Evolutionary conservation across 1,140 invertebrate genomes (phyloP), one percentile per base, ranked within the genome.

Genomic region (Calephelis virginiensis): DNA sequence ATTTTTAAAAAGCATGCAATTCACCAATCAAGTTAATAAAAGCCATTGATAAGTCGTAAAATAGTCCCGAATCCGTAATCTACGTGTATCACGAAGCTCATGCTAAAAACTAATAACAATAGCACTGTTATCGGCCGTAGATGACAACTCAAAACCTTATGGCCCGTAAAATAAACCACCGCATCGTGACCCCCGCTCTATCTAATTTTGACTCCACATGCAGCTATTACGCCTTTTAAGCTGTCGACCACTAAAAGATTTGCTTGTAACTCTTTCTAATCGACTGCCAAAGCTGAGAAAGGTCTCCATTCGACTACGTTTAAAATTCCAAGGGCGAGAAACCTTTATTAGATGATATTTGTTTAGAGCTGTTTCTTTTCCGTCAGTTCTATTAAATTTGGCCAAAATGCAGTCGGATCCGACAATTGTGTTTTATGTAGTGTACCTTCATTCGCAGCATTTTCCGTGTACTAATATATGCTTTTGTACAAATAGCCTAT

Each of bases 141-240:
- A 67, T 67, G 14, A 68, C 66, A 68, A 63, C 65, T 64, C 45
- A 66, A 66, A 63, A 47, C 49, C 68, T 59, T 71, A 71, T 67
- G 53, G 60, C 17, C 63, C 66, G 47, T 73, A 73, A 73, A 68
- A 63, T 63, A 68, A 69, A 60, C 43, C 43, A 62, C 47, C 45
- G 64, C 59, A 59, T 10, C 60, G 11, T 49, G 62, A 37, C 9
- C 46, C 37, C n/a, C 50, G 56, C 66, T 14, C 46, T 63, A 63
- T 63, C 61, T 63, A 48, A 63, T 63, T 47, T 37, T 63, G 45
- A 14, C 45, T 43, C 61, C 12, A 37, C 61, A 63, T 63, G 61
- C 43, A 59, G 6, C 56, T 28, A 37, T 59, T 59, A 59, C 12
- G 37, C 37, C 37, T 59, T 59, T 38, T 59, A 59, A 38, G 37